These are phyloP conservation scores for Stomatorhinus walkeri DNA, from an alignment of 2,797 vertebrate species.

Conservation along the genomic window DNA sequence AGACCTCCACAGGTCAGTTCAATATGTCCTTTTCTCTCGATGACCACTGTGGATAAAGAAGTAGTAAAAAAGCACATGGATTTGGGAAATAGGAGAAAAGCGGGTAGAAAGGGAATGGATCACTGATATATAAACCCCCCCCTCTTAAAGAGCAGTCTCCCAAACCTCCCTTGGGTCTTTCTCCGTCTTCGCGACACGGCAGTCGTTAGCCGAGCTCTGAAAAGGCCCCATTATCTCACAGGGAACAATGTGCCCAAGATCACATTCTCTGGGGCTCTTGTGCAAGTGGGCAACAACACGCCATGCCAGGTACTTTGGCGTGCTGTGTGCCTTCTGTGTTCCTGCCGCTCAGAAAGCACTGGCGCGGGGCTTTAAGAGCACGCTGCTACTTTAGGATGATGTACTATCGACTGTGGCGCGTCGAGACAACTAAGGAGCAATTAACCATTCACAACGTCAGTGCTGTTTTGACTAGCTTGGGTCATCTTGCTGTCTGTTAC, in stretches of 20 bases:
- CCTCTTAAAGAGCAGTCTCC: constrained; percentile 70
- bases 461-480: neutral
- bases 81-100: constrained; percentile 37
- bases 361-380: constrained; percentile 40
- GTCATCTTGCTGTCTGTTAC: neutral
- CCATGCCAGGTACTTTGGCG: constrained; percentile 44
- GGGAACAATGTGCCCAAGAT: constrained; percentile 68
- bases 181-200: constrained; percentile 30
- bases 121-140: constrained; percentile 45
- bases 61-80: constrained; percentile 25
- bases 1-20: neutral
- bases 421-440: neutral
- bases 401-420: neutral
- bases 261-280: constrained; percentile 62
- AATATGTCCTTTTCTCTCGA: neutral
- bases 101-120: constrained; percentile 37
- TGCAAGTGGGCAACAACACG: constrained; percentile 52
- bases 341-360: constrained; percentile 34
- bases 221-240: constrained; percentile 65
- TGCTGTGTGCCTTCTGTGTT: constrained; percentile 33
- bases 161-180: constrained; percentile 59
- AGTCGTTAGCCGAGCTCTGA: constrained; percentile 49
- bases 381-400: constrained; percentile 2
- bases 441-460: neutral
- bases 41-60: neutral